Conservation (phyloP, 1,140 invertebrate species). For the Plutomurus gul region DNA sequence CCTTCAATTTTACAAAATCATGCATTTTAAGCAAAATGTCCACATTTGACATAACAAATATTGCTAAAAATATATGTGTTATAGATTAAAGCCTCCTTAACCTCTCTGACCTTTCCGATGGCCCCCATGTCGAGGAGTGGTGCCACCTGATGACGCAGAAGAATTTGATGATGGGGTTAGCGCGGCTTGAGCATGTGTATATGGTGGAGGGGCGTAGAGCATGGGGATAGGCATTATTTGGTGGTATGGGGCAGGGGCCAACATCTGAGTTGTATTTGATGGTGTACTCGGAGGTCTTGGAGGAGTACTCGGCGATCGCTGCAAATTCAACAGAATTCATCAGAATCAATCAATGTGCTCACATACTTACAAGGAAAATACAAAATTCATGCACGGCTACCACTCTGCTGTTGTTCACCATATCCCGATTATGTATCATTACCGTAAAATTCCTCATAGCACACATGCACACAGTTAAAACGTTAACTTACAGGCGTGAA, state of each 20-base stretch:
- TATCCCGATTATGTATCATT: no score
- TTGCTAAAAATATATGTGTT: neutral
- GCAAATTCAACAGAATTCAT: neutral
- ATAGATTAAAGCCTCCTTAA: neutral
- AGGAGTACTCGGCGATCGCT: slow-evolving; percentile 52
- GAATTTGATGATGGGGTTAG: slow-evolving; percentile 46
- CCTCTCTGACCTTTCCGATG: slow-evolving; percentile 41
- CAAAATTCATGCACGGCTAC: neutral
- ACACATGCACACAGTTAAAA: neutral
- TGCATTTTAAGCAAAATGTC: no score
- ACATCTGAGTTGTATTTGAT: slow-evolving; percentile 45
- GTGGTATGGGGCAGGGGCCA: slow-evolving; percentile 32
- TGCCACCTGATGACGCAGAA: slow-evolving; percentile 42
- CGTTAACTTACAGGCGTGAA: slow-evolving; percentile 78
- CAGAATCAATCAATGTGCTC: neutral
- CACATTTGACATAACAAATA: no score
- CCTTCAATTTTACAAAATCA: slow-evolving; percentile 18
- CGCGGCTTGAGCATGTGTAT: slow-evolving; percentile 43
- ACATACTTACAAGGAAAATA: neutral
- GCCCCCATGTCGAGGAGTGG: slow-evolving; percentile 40
- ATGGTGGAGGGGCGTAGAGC: slow-evolving; percentile 19
- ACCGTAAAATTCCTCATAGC: no score
- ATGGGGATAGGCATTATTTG: slow-evolving; percentile 37
- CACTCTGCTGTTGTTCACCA: no score
- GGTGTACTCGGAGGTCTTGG: slow-evolving; percentile 52